Conservation (phyloP, 2,888 invertebrate species). For the Taphrorychus bicolor region DNA sequence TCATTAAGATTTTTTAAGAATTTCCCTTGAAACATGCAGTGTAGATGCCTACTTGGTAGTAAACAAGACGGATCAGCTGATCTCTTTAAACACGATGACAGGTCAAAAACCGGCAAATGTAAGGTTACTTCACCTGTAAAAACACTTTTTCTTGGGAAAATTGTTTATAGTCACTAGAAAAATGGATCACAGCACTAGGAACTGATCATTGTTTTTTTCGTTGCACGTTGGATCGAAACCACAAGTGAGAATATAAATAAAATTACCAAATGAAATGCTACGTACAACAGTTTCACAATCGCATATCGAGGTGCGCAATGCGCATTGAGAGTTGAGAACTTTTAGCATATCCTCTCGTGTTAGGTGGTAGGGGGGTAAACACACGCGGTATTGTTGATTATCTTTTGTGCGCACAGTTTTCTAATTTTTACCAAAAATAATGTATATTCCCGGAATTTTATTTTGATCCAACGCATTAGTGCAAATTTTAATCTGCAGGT, state of each 20-base stretch:
- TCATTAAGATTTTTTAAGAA: background rate
- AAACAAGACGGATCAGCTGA: constrained; percentile 49
- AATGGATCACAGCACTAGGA: constrained; percentile 9
- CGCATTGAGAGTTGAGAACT: no score
- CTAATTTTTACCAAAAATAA: constrained; percentile 9
- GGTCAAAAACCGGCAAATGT: constrained; percentile 46
- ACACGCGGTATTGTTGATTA: constrained; percentile 16
- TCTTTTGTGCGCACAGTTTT: constrained; percentile 11
- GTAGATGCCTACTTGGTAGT: constrained; percentile 36
- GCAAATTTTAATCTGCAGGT: background rate
- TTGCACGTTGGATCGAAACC: constrained; percentile 21
- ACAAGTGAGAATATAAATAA: constrained; percentile 29
- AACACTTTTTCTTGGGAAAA: background rate
- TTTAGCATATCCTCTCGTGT: background rate
- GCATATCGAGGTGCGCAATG: constrained; percentile 29
- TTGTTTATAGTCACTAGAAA: background rate
- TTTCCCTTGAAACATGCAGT: background rate
- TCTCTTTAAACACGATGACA: constrained; percentile 47
- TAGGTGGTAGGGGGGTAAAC: constrained; percentile 20
- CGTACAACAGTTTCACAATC: constrained; percentile 17
- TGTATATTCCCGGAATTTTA: background rate
- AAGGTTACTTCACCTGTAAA: constrained; percentile 19
- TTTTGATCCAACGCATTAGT: no score
- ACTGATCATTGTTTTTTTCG: background rate
- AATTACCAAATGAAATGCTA: constrained; percentile 21